Percentiles rank a stretch among this genome's conserved stretches.
phyloP scores from a whole-genome alignment of 2,797 vertebrate genomes.

The Microcaecilia unicolor region DNA sequence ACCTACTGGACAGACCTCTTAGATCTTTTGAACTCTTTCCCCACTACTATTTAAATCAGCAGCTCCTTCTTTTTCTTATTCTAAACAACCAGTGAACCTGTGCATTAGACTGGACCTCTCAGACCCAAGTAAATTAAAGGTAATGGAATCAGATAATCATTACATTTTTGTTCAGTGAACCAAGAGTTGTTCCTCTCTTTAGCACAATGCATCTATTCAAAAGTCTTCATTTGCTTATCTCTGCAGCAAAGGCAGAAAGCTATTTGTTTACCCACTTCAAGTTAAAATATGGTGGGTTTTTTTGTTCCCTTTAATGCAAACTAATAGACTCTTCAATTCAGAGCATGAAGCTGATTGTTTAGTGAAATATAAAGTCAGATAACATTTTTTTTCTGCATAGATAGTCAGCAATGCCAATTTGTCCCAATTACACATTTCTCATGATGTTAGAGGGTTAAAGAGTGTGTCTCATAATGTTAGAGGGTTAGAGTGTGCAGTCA shows the following conservation, averaged over 20 bases:
- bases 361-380: no score
- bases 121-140: slow-evolving; percentile 9
- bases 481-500: no score
- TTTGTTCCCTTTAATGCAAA: neutral
- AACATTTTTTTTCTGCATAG: no score
- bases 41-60: no score
- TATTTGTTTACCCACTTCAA: slow-evolving; percentile 10
- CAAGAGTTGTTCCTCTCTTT: slow-evolving; percentile 9
- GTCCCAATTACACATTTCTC: no score
- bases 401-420: no score
- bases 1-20: no score
- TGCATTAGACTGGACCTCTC: neutral
- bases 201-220: slow-evolving; percentile 7
- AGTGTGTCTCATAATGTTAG: no score
- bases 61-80: neutral
- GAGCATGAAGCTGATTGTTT: no score
- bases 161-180: slow-evolving; percentile 5
- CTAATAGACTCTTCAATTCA: no score
- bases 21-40: no score
- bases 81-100: neutral
- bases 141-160: slow-evolving; percentile 12
- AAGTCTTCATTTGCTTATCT: slow-evolving; percentile 7
- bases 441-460: no score
- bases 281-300: neutral
- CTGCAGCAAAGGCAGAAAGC: neutral